phyloP scores from a whole-genome alignment of 2,888 invertebrate genomes.

The Chymomyza caudatula region DNA sequence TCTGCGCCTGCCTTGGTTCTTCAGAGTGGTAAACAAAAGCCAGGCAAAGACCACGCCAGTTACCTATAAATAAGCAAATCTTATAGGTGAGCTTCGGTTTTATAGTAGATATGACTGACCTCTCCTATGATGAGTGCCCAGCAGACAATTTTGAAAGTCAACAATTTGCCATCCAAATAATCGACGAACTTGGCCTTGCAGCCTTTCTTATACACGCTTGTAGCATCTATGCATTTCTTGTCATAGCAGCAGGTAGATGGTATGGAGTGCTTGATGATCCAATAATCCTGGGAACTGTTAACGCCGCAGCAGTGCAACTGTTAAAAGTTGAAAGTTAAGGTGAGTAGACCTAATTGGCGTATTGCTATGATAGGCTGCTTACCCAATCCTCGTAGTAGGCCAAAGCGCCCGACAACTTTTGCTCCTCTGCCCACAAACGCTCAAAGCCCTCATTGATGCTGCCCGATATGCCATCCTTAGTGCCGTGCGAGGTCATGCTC shows the following conservation, averaged over 20 bases:
- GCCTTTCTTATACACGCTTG: conserved; percentile 56
- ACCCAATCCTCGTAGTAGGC: conserved; percentile 71
- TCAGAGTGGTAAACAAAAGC: conserved; percentile 63
- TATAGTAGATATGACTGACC: conserved; percentile 39
- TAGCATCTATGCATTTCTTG: conserved; percentile 48
- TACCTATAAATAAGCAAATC: conserved; percentile 37
- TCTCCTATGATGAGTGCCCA: conserved; percentile 68
- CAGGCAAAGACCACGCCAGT: conserved; percentile 63
- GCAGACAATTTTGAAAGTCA: conserved; percentile 66
- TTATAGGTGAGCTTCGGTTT: background rate
- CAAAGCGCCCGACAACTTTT: conserved; percentile 61
- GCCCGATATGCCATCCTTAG: conserved; percentile 69
- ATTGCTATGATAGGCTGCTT: background rate
- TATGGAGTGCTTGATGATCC: conserved; percentile 59
- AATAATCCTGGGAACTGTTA: conserved; percentile 66
- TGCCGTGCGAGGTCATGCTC: conserved; percentile 74
- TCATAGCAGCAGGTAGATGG: conserved; percentile 64
- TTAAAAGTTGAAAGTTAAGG: background rate
- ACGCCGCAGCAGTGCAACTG: conserved; percentile 72
- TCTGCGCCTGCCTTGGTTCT: conserved; percentile 66
- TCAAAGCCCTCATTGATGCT: conserved; percentile 72
- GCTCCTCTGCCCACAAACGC: conserved; percentile 62
- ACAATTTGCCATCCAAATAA: conserved; percentile 64
- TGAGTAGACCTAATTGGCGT: background rate
- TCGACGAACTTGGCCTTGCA: conserved; percentile 67